Base-by-base conservation (phyloP, 2,797 vertebrate genomes). In the Spinus olivaceus region DNA sequence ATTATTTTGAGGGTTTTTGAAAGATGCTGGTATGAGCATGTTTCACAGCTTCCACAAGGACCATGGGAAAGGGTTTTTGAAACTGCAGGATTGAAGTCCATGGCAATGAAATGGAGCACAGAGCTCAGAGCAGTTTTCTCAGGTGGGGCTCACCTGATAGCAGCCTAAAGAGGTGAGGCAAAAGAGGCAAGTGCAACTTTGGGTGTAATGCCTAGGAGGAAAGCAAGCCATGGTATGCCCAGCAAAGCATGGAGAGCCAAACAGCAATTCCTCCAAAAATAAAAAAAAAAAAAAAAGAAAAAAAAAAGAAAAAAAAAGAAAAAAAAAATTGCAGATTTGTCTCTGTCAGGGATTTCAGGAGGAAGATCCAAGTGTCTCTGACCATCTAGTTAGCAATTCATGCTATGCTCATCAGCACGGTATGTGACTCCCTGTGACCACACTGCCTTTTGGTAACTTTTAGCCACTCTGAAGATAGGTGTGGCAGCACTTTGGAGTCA, bases 401-500 rank as follows among this genome's bases (percentile, higher is more conserved):
- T 10, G 25, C 41, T 28, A 12, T 0, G 78, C 79, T 90, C 89
- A 71, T 77, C 81, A 21, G 65, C 54, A 64, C 0, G n/a, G 71
- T 88, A 94, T 91, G 85, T 15, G 59, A 76, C 87, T 92, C 66
- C 77, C 50, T 60, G 59, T 73, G 66, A 94, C 89, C 95, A 71
- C 77, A 23, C 13, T 91, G 87, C 82, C 73, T 94, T 83, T 92
- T 56, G 73, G 87, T 91, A 86, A 89, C 91, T 94, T 92, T 49
- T 66, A 84, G 82, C 84, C 63, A 73, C 66, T 92, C 56, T 50
- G 42, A 88, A 92, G 89, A 61, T 86, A 92, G 94, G 95, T 53
- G 90, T 96, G 95, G 95, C 70, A 90, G 70, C 84, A 85, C 74
- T 84, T 84, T 9, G 24, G 77, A 92, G 87, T 92, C 83, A 76